These are phyloP conservation scores for Hyposmocoma kahamanoa DNA, from an alignment of 1,140 invertebrate genomes.

Conservation along the genomic window DNA sequence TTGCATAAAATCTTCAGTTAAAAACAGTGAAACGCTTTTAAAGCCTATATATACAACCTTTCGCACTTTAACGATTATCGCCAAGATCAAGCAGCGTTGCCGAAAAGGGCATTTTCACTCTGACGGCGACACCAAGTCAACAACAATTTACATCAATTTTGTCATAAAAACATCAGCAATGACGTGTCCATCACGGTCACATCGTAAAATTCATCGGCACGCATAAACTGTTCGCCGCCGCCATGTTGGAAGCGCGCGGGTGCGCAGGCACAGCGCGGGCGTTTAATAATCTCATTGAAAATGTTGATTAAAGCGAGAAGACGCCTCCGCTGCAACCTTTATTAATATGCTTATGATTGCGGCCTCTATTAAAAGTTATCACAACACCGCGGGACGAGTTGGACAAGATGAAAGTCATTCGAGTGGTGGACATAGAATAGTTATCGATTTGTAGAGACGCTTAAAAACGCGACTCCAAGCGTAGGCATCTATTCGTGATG, in stretches of 20 bases:
- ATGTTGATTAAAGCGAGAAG: conserved; percentile 52
- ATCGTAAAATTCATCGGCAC: background rate
- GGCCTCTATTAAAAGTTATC: conserved; percentile 47
- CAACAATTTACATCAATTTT: background rate
- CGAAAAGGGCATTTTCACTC: no score
- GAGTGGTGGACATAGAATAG: conserved; percentile 17
- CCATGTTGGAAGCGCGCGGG: conserved; percentile 10
- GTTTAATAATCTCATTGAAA: conserved; percentile 50
- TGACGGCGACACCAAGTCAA: no score
- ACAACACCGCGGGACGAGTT: conserved; percentile 31
- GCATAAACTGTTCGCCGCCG: background rate
- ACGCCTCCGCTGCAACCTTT: conserved; percentile 32
- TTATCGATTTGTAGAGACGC: background rate
- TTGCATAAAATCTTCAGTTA: no score
- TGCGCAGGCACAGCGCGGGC: background rate
- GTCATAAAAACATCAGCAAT: background rate
- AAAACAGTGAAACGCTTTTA: no score
- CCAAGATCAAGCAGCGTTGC: no score
- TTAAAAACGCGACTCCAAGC: background rate
- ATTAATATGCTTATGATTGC: conserved; percentile 58
- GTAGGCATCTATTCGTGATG: background rate
- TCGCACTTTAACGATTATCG: no score
- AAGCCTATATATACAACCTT: no score
- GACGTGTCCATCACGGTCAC: background rate
- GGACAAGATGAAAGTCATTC: conserved; percentile 37